phyloP scores from a whole-genome alignment of 2,797 vertebrate species.

The Clarias platycephalus region DNA sequence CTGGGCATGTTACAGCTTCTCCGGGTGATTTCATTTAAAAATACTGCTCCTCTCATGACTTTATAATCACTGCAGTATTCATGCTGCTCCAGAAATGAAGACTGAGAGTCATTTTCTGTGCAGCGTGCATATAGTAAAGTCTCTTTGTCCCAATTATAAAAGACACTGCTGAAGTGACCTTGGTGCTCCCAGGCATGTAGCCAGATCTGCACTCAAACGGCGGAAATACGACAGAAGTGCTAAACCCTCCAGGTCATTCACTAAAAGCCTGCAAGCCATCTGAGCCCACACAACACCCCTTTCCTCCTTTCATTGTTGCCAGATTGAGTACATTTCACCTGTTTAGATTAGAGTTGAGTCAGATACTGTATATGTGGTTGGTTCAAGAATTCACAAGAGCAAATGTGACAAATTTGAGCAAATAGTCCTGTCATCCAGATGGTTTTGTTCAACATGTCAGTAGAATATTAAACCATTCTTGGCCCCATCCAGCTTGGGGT shows the following conservation, averaged over 20 bases:
- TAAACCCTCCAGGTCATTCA: slow-evolving; percentile 38
- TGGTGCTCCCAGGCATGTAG: slow-evolving; percentile 24
- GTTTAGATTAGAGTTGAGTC: neutral
- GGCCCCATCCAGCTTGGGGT: neutral
- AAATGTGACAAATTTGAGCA: neutral
- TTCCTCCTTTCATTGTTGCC: slow-evolving; percentile 39
- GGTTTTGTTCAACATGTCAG: neutral
- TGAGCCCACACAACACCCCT: slow-evolving; percentile 40
- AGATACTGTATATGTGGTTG: neutral
- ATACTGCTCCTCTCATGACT: neutral
- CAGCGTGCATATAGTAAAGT: slow-evolving; percentile 3
- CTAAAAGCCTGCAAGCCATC: slow-evolving; percentile 33
- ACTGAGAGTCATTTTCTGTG: neutral
- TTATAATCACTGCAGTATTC: neutral
- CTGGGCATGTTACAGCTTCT: slow-evolving; percentile 16
- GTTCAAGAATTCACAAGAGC: too few species aligned
- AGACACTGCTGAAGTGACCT: slow-evolving; percentile 32
- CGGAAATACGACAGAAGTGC: slow-evolving; percentile 51
- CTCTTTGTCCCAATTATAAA: slow-evolving; percentile 11
- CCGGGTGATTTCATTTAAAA: neutral
- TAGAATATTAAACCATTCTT: neutral
- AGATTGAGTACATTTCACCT: neutral
- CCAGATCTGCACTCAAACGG: slow-evolving; percentile 41
- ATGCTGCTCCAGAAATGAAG: neutral
- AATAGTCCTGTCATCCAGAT: neutral